Evolutionary conservation across 92 coral and sea anemone genomes (phyloP).

Genomic region (Bergia puertoricense): DNA sequence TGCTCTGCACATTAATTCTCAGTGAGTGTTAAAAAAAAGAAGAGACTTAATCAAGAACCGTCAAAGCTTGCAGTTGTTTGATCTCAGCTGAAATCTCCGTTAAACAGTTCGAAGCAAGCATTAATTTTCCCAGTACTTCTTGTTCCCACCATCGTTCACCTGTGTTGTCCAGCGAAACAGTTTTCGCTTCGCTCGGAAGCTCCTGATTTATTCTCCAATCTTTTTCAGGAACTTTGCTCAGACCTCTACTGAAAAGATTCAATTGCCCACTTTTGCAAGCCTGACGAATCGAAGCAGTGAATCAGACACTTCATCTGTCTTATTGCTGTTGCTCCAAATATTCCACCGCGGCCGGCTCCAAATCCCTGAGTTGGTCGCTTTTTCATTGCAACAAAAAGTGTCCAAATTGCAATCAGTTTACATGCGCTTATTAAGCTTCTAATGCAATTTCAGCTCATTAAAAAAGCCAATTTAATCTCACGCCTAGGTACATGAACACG

Average conservation of each 20-base stretch:
- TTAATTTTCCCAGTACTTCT: conserved; percentile 79
- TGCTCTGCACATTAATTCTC: not conserved
- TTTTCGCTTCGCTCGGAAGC: conserved; percentile 82
- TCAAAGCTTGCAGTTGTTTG: conserved; percentile 74
- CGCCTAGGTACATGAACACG: too few relatives aligned
- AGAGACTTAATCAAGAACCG: conserved; percentile 80
- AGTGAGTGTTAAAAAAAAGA: not conserved
- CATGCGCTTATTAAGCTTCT: not conserved
- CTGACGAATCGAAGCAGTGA: conserved; percentile 69
- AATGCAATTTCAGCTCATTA: not conserved
- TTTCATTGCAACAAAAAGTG: conserved; percentile 3
- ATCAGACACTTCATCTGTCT: conserved; percentile 71
- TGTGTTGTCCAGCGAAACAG: conserved; percentile 76
- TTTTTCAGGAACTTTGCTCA: conserved; percentile 78
- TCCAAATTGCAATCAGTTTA: not conserved
- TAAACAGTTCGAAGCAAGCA: conserved; percentile 85
- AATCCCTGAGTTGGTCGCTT: conserved; percentile 27
- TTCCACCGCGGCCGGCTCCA: conserved; percentile 8
- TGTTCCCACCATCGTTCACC: conserved; percentile 98
- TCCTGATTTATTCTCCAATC: conserved; percentile 92
- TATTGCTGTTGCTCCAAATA: conserved; percentile 20
- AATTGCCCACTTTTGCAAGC: conserved; percentile 94
- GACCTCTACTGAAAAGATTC: conserved; percentile 83
- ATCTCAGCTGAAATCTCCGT: conserved; percentile 75
- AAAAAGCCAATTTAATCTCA: too few relatives aligned